These are phyloP conservation scores for Ciona savignyi DNA, from an alignment of 23 tunicate genomes.

Conservation along the genomic window DNA sequence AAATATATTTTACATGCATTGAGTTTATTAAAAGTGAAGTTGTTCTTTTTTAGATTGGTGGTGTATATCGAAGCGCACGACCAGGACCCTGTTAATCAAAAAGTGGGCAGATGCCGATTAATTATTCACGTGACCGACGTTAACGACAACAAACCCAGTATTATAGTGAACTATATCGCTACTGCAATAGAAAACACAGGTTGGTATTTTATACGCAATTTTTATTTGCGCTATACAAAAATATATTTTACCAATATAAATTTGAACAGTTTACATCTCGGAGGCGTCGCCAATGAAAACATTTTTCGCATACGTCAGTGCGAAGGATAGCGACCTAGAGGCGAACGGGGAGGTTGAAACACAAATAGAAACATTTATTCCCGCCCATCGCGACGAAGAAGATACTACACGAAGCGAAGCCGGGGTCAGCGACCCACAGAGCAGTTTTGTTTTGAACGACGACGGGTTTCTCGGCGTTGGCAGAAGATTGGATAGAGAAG, in stretches of 20 bases:
- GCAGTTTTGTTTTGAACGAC: constrained; percentile 22
- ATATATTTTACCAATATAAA: no score
- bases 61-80: constrained; percentile 54
- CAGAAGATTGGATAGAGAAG: constrained; percentile 37
- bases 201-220: constrained; percentile 1
- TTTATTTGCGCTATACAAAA: neutral
- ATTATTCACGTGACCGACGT: constrained; percentile 54
- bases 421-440: neutral
- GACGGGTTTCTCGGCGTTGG: constrained; percentile 38
- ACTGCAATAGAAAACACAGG: constrained; percentile 20
- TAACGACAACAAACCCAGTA: constrained; percentile 49
- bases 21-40: neutral
- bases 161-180: constrained; percentile 20
- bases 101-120: constrained; percentile 30
- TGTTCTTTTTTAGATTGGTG: constrained; percentile 1
- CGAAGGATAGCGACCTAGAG: constrained; percentile 46
- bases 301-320: constrained; percentile 32
- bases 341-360: constrained; percentile 39
- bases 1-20: no score
- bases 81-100: constrained; percentile 5
- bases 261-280: constrained; percentile 60
- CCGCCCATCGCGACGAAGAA: neutral
- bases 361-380: constrained; percentile 1
- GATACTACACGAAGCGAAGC: neutral
- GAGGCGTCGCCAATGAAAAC: constrained; percentile 30